These are phyloP conservation scores for Ardeotis arabs DNA, from an alignment of 2,113 vertebrate genomes.

Conservation along the genomic window DNA sequence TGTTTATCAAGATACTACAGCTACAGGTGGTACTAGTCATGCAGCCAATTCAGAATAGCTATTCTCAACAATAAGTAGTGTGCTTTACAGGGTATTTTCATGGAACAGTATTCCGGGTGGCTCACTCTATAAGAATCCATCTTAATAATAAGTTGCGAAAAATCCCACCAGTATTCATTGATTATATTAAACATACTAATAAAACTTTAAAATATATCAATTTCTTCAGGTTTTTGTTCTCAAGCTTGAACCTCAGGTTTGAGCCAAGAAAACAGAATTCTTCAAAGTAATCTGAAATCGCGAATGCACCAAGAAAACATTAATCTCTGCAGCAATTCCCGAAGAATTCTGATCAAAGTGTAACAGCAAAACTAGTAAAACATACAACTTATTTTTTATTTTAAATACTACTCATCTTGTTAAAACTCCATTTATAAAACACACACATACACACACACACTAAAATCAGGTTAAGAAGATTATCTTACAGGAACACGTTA, in stretches of 20 bases:
- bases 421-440: neutral
- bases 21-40: neutral
- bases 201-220: neutral
- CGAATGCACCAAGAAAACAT: neutral
- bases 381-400: neutral
- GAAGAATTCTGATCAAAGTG: neutral
- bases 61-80: neutral
- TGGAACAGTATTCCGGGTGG: neutral
- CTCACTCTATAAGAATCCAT: neutral
- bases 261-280: neutral
- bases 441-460: neutral
- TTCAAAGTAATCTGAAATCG: neutral
- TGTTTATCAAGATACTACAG: neutral
- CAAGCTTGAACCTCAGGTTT: neutral
- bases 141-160: neutral
- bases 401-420: neutral
- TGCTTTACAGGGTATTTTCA: neutral
- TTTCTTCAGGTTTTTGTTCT: neutral
- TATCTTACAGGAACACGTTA: neutral
- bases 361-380: neutral
- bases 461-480: neutral
- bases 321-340: neutral
- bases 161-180: neutral
- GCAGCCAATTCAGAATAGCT: neutral
- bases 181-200: neutral